Percentiles rank a stretch among this genome's conserved stretches.
phyloP scores from a whole-genome alignment of 2,888 invertebrate genomes.

The Acrocyrtus sp. region DNA sequence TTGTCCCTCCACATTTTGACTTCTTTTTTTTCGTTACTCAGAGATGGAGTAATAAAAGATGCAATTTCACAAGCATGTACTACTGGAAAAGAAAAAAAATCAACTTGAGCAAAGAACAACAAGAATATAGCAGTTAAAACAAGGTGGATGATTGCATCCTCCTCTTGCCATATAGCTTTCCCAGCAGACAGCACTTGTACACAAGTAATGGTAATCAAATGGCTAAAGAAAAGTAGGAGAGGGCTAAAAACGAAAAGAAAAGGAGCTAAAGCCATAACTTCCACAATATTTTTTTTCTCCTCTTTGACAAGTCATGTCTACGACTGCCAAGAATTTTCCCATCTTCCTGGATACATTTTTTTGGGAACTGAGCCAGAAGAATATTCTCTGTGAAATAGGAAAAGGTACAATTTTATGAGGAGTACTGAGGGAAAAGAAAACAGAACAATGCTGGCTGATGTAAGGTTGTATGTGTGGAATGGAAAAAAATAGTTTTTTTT shows the following conservation, averaged over 20 bases:
- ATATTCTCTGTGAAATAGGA: constrained; percentile 14
- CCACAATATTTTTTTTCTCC: constrained; percentile 33
- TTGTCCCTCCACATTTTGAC: background rate
- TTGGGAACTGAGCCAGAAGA: constrained; percentile 47
- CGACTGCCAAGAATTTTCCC: constrained; percentile 50
- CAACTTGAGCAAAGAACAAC: constrained; percentile 7
- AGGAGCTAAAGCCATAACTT: too few species aligned
- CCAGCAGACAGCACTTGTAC: constrained; percentile 23
- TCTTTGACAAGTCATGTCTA: constrained; percentile 49
- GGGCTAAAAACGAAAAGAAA: too few species aligned
- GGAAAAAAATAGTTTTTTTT: constrained; percentile 41
- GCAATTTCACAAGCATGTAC: constrained; percentile 18
- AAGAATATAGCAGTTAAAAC: background rate
- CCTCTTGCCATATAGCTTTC: background rate
- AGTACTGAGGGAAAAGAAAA: background rate
- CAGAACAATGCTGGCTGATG: background rate
- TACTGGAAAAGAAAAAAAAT: background rate
- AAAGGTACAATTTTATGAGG: background rate
- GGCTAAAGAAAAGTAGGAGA: constrained; percentile 35
- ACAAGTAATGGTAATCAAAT: constrained; percentile 35
- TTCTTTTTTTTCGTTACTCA: background rate
- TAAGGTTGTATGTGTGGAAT: constrained; percentile 19
- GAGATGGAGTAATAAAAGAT: background rate
- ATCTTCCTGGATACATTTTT: constrained; percentile 44
- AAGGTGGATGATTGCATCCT: constrained; percentile 23